These are phyloP conservation scores for Stenodera caucasica DNA, from an alignment of 2,888 invertebrate species.

Conservation along the genomic window DNA sequence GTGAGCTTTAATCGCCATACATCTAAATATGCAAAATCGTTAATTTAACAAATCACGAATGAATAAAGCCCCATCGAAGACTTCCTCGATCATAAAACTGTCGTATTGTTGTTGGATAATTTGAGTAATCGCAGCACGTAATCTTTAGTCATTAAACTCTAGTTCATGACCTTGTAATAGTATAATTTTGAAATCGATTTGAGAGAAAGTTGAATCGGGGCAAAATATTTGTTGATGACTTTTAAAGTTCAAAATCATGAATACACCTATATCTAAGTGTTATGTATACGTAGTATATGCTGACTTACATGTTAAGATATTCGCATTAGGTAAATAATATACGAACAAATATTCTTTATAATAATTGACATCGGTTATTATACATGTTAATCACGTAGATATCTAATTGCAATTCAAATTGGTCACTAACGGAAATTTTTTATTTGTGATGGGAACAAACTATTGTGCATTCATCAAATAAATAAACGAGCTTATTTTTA, in stretches of 20 bases:
- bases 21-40: background rate
- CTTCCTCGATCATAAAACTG: background rate
- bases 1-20: slow-evolving; percentile 6
- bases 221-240: background rate
- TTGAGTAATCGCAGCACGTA: background rate
- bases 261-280: too few species aligned
- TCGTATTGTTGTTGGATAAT: background rate
- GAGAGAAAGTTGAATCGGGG: background rate
- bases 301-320: background rate
- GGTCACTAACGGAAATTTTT: slow-evolving; percentile 1
- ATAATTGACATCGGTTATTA: too few species aligned
- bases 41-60: background rate
- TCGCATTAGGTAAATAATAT: background rate
- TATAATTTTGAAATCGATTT: background rate
- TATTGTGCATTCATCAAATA: background rate
- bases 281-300: too few species aligned
- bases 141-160: background rate
- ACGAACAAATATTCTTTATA: background rate
- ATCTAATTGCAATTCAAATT: slow-evolving; percentile 6
- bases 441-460: slow-evolving; percentile 8
- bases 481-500: too few species aligned
- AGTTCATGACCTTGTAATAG: slow-evolving; percentile 5
- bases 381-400: slow-evolving; percentile 3
- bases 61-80: background rate
- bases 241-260: slow-evolving; percentile 1